Base-by-base conservation (phyloP, 2,797 vertebrate genomes). In the Mallotus villosus region DNA sequence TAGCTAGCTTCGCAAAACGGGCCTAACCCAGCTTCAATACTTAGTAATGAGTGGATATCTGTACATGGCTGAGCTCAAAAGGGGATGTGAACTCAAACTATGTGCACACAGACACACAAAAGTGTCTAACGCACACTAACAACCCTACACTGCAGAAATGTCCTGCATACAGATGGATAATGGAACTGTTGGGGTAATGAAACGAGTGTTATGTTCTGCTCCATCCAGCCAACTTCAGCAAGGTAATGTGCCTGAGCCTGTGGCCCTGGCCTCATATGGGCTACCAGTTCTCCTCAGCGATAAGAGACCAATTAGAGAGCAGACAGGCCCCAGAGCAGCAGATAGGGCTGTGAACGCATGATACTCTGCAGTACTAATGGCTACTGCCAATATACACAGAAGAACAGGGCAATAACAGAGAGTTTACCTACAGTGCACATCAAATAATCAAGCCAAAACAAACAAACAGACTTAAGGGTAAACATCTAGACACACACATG, bases 281-380 rank as follows among this genome's bases (percentile, higher is more conserved):
- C 61, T 32, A 34, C 51, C 34, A 32, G 51, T 34, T 5, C 58
- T 19, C 32, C 67, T 22, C 27, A 58, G 29, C 53, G 65, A 67
- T 58, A 59, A 41, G 7, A 46, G 55, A 32, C 29, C 53, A 58
- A 68, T 68, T 68, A 68, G 67, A 34, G 53, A 34, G 25, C 22
- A 32, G 17, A 12, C 12, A 34, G n/a, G 3, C 53, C 67, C 60
- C 60, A 68, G 29, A 46, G 53, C 16, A 12, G 9, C 2, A 65
- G 27, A 34, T 32, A 32, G n/a, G 21, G 57, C 57, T n/a, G 17
- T 14, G 27, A 46, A 65, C 25, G 16, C 24, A 27, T 27, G 25
- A 46, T 46, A 46, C 41, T 46, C 41, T 46, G 41, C 41, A 46
- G 41, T 37, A 65, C 37, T 49, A 65, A 65, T 65, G n/a, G 24